A percentile compares a stretch with the other conserved stretches of the same genome.
Conservation (phyloP, 2,797 vertebrate genomes). For the Muraenolepis orangiensis region DNA sequence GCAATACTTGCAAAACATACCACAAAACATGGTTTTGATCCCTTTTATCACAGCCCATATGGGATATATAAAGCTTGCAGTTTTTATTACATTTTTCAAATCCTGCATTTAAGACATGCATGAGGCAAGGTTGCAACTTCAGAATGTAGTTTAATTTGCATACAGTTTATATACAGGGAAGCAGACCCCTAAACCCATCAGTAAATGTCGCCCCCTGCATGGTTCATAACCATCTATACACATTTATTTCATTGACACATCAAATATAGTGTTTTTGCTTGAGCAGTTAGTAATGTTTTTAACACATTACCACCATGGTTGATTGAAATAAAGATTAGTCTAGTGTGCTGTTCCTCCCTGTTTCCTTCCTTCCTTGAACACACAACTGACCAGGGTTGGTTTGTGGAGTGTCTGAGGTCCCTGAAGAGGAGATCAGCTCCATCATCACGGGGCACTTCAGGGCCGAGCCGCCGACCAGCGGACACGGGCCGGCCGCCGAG, state of each 20-base stretch:
- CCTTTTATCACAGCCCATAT: not conserved
- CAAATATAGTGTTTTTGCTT: too few species aligned
- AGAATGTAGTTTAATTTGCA: not conserved
- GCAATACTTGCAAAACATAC: not conserved
- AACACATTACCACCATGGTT: not conserved
- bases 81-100: not conserved
- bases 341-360: not conserved
- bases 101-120: not conserved
- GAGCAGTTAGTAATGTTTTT: too few species aligned
- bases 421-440: constrained; percentile 77
- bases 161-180: not conserved
- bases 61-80: not conserved
- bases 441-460: constrained; percentile 88
- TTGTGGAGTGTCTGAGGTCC: constrained; percentile 65
- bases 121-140: not conserved
- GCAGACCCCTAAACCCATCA: not conserved
- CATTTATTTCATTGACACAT: too few species aligned
- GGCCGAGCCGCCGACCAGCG: constrained; percentile 79
- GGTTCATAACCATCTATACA: too few species aligned
- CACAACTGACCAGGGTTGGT: constrained; percentile 68
- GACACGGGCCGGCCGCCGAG: constrained; percentile 77
- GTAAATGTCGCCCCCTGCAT: too few species aligned
- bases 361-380: not conserved
- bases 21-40: not conserved
- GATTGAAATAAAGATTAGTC: not conserved